Evolutionary conservation across 2,888 invertebrate genomes (phyloP).

Genomic region (Tinea pellionella): DNA sequence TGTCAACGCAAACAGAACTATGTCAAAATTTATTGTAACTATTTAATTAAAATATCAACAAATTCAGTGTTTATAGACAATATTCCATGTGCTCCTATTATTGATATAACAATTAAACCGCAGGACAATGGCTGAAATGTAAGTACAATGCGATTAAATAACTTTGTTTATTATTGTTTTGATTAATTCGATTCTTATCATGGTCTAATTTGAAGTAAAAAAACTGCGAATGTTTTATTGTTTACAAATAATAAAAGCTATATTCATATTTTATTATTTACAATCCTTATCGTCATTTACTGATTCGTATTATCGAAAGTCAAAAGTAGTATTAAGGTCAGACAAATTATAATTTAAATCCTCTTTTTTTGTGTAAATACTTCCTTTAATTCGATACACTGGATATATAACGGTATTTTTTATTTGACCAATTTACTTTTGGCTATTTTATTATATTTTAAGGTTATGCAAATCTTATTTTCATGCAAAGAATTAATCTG

Average conservation of each 20-base stretch:
- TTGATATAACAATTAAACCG: constrained; percentile 27
- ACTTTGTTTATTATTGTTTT: constrained; percentile 23
- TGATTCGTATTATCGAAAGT: neutral
- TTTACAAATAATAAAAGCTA: neutral
- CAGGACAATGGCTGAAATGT: constrained; percentile 58
- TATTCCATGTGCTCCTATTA: constrained; percentile 47
- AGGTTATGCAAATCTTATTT: no score
- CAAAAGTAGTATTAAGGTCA: neutral
- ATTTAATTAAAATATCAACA: constrained; percentile 56
- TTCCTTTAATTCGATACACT: neutral
- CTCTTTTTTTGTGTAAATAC: neutral
- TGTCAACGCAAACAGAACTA: constrained; percentile 67
- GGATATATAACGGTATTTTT: neutral
- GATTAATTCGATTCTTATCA: constrained; percentile 21
- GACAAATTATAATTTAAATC: neutral
- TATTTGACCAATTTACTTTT: neutral
- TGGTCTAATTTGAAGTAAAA: neutral
- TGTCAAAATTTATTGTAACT: constrained; percentile 61
- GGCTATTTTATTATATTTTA: no score
- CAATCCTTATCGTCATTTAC: neutral
- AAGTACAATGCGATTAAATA: constrained; percentile 29
- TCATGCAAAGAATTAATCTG: no score
- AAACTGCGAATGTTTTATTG: constrained; percentile 8
- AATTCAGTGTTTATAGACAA: constrained; percentile 39
- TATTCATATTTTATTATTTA: constrained; percentile 1